These are phyloP conservation scores for Lepidurus apus DNA, from an alignment of 1,140 invertebrate species.

Conservation along the genomic window DNA sequence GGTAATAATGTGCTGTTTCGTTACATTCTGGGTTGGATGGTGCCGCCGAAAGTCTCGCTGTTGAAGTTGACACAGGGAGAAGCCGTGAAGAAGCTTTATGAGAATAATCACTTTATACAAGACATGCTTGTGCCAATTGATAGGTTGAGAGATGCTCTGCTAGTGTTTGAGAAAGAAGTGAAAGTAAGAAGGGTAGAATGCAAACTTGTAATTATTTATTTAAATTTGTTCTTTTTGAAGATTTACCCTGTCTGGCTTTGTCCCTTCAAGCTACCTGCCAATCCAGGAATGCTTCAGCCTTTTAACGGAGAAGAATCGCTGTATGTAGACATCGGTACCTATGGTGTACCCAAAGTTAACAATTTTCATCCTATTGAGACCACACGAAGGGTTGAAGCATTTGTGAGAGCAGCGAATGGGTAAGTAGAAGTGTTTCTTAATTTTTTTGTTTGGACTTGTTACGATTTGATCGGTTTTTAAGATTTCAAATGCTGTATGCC, in stretches of 20 bases:
- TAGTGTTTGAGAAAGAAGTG: slow-evolving; percentile 62
- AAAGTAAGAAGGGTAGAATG: slow-evolving; percentile 49
- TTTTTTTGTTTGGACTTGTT: slow-evolving; percentile 30
- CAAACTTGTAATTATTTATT: background rate
- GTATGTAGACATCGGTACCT: slow-evolving; percentile 74
- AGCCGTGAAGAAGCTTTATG: slow-evolving; percentile 66
- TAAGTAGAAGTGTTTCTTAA: slow-evolving; percentile 41
- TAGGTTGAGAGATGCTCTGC: slow-evolving; percentile 55
- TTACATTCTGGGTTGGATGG: slow-evolving; percentile 67
- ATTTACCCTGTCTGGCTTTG: slow-evolving; percentile 81
- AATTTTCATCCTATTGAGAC: slow-evolving; percentile 59
- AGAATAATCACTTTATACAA: slow-evolving; percentile 72
- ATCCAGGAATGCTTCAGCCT: slow-evolving; percentile 66
- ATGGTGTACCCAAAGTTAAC: slow-evolving; percentile 62
- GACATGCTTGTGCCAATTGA: slow-evolving; percentile 74
- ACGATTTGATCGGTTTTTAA: slow-evolving; percentile 38
- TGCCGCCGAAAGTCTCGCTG: slow-evolving; percentile 75
- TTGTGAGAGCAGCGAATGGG: slow-evolving; percentile 62
- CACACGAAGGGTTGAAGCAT: slow-evolving; percentile 65
- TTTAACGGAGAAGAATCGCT: slow-evolving; percentile 50
- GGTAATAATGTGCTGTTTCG: slow-evolving; percentile 73
- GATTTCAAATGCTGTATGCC: slow-evolving; percentile 80
- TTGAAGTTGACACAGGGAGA: slow-evolving; percentile 74
- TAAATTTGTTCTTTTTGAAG: slow-evolving; percentile 44
- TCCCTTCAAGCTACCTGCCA: slow-evolving; percentile 63